These are phyloP conservation scores for Anguilla japonica DNA, from an alignment of 2,113 vertebrate species.

Conservation along the genomic window DNA sequence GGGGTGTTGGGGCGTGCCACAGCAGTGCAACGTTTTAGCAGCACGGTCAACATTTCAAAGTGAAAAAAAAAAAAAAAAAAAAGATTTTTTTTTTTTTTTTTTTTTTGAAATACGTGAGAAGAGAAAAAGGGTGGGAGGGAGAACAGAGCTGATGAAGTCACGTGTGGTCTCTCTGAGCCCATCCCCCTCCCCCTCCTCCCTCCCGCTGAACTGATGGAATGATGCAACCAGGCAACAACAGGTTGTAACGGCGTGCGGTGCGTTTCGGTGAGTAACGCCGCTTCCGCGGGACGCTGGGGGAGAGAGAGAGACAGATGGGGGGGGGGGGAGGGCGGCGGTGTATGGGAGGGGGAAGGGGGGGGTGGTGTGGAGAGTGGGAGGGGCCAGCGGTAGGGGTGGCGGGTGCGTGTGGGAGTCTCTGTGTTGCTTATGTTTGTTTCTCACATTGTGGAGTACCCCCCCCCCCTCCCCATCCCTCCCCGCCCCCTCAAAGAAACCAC, in stretches of 20 bases:
- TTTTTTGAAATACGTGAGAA: no score
- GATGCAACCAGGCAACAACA: constrained; percentile 64
- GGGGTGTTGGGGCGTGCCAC: background rate
- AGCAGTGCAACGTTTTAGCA: constrained; percentile 12
- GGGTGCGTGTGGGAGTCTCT: constrained; percentile 6
- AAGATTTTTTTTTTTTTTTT: no score
- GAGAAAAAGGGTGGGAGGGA: constrained; percentile 32
- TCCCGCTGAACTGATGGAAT: constrained; percentile 47
- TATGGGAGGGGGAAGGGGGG: background rate
- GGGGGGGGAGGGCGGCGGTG: background rate
- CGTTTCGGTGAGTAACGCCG: background rate
- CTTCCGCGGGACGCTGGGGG: constrained; percentile 47
- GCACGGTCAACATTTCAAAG: background rate
- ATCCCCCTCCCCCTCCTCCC: constrained; percentile 25
- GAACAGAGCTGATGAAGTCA: constrained; percentile 52
- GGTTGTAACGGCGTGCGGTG: constrained; percentile 52
- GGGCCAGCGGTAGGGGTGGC: background rate
- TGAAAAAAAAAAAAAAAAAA: background rate
- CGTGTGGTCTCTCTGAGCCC: constrained; percentile 40
- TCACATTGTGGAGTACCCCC: no score
- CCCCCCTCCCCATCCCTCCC: no score
- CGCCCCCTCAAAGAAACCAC: no score
- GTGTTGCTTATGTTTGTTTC: background rate
- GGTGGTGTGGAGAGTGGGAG: constrained; percentile 20
- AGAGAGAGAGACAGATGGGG: constrained; percentile 53